These are phyloP conservation scores for Plectus sambesii DNA, from an alignment of 1,140 invertebrate species.

Conservation along the genomic window DNA sequence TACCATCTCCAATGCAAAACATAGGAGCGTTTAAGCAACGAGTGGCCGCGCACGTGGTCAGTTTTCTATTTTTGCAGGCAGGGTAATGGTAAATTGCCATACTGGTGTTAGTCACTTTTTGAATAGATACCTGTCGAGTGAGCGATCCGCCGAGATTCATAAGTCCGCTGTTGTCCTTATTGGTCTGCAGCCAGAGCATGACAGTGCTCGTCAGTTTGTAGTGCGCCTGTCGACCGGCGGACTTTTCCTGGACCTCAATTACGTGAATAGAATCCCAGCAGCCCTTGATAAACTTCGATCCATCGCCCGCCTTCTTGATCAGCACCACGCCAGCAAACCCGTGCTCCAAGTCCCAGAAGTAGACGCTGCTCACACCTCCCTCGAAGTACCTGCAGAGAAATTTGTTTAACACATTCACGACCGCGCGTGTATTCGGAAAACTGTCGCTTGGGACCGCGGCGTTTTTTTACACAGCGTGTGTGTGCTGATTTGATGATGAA, in stretches of 20 bases:
- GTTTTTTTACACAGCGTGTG: too few species aligned
- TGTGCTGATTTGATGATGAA: too few species aligned
- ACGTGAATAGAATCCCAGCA: constrained; percentile 99
- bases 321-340: constrained; percentile 97
- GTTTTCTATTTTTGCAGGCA: too few species aligned
- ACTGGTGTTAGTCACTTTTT: too few species aligned
- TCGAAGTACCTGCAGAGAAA: constrained; percentile 65
- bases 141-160: constrained; percentile 97
- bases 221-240: constrained; percentile 76
- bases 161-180: constrained; percentile 84
- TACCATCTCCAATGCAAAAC: too few species aligned
- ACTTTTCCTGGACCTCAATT: constrained; percentile 70
- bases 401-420: too few species aligned
- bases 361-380: constrained; percentile 96
- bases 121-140: constrained; percentile 91
- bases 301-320: constrained; percentile 90
- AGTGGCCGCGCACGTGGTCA: too few species aligned
- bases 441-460: too few species aligned
- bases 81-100: too few species aligned
- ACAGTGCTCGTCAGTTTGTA: constrained; percentile 98
- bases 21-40: too few species aligned
- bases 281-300: constrained; percentile 86
- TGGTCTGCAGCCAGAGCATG: constrained; percentile 98
- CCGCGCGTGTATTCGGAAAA: too few species aligned
- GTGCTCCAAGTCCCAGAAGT: constrained; percentile 90